A percentile compares a stretch with the other conserved stretches of the same genome.
Conservation (phyloP, 2,797 vertebrate genomes). For the Podarcis lilfordi region DNA sequence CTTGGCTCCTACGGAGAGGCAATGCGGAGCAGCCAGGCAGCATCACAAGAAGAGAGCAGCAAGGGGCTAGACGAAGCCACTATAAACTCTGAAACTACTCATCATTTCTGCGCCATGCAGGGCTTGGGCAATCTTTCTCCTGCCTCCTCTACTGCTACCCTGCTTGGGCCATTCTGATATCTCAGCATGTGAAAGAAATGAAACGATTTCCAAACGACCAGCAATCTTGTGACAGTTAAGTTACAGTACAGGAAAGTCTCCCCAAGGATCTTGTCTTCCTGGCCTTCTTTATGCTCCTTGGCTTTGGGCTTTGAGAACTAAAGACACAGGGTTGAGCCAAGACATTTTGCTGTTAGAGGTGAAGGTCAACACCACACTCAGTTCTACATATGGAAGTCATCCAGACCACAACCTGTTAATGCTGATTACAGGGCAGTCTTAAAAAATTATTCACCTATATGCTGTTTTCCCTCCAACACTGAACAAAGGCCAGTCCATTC, state of each 20-base stretch:
- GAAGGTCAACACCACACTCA: background rate
- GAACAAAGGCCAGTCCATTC: background rate
- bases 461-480: background rate
- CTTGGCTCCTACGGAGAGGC: background rate
- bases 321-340: background rate
- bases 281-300: background rate
- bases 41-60: constrained; percentile 20
- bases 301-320: constrained; percentile 34
- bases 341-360: background rate
- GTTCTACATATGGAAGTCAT: background rate
- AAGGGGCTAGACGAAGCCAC: constrained; percentile 27
- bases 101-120: background rate
- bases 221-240: constrained; percentile 3
- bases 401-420: too few relatives aligned
- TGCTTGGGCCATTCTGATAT: background rate
- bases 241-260: background rate
- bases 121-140: constrained; percentile 35
- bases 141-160: constrained; percentile 10
- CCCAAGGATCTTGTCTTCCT: background rate
- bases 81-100: constrained; percentile 23
- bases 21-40: background rate
- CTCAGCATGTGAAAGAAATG: constrained; percentile 29
- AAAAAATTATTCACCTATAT: background rate
- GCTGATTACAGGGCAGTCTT: too few relatives aligned
- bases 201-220: background rate